These are phyloP conservation scores for Diprion similis DNA, from an alignment of 1,140 invertebrate genomes.

Conservation along the genomic window DNA sequence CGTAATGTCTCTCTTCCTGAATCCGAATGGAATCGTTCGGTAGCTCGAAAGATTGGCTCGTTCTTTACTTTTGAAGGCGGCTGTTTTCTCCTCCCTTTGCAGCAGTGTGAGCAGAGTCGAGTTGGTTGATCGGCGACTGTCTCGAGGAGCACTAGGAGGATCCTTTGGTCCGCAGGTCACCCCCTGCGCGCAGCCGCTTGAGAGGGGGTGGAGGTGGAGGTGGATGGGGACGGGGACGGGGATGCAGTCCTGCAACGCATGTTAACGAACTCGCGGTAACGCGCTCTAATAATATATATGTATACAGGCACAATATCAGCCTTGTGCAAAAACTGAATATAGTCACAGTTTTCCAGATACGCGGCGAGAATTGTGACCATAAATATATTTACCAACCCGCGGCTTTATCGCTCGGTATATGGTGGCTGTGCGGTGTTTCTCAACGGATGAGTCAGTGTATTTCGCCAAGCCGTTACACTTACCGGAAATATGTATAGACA, in stretches of 20 bases:
- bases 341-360: background rate
- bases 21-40: constrained; percentile 51
- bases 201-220: too few relatives aligned
- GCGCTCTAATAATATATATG: background rate
- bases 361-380: background rate
- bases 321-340: background rate
- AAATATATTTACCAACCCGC: background rate
- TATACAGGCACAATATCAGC: too few relatives aligned
- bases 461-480: constrained; percentile 53
- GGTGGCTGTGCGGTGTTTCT: constrained; percentile 15
- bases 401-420: background rate
- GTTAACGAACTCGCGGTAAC: background rate
- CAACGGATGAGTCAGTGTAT: constrained; percentile 44
- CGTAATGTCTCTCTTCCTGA: constrained; percentile 29
- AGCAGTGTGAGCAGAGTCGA: background rate
- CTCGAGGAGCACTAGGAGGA: background rate
- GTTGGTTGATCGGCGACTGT: background rate
- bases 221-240: background rate
- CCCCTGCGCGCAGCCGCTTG: background rate
- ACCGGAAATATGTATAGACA: constrained; percentile 35
- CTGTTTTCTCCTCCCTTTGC: background rate
- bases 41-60: constrained; percentile 53
- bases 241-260: background rate
- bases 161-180: background rate
- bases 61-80: constrained; percentile 42